Base-by-base conservation (phyloP, 2,888 invertebrate species). In the Raillietiella orientalis region DNA sequence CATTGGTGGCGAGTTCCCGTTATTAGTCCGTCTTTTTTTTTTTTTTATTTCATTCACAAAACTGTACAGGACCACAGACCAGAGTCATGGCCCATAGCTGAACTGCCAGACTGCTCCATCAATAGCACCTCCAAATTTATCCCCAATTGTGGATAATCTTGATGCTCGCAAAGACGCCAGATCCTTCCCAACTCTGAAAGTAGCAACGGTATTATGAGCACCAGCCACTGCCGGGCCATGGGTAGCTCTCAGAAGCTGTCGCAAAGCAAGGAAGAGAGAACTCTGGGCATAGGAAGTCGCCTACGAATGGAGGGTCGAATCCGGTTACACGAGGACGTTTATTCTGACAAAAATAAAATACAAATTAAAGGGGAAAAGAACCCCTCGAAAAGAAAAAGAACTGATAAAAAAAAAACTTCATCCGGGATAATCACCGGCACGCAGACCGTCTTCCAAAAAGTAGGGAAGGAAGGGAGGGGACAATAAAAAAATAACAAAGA, bases 211-310 rank as follows among this genome's bases (percentile, higher is more conserved):
- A 49, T 93, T 93, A 51, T 93, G 90, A 0, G 93, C 93, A 1
- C 90, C 96, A 2, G 84, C 84, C 1, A 96, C 93, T 1, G 93
- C 93, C 0, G 96, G 93, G 3, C 93, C 93, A 45, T 96, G 96
- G 26, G 93, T 90, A 9, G 87, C 87, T 0, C 93, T 93, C 32
- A 96, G 75, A 65, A 99, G 90, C 32, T 99, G 54, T 39, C 87
- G 87, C 70, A 96, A 82, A 53, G 99, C 96, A 42, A 99, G 69
- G 58, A 96, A 96, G 49, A 84, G 82, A 49, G 72, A n/a, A n/a
- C n/a, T n/a, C n/a, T n/a, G n/a, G n/a, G n/a, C n/a, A n/a, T n/a
- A n/a, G n/a, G n/a, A n/a, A n/a, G n/a, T n/a, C n/a, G n/a, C n/a
- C n/a, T n/a, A n/a, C n/a, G n/a, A n/a, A n/a, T n/a, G n/a, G n/a